Evolutionary conservation across 2,888 invertebrate species (phyloP).

Genomic region (Megastigmus dorsalis): DNA sequence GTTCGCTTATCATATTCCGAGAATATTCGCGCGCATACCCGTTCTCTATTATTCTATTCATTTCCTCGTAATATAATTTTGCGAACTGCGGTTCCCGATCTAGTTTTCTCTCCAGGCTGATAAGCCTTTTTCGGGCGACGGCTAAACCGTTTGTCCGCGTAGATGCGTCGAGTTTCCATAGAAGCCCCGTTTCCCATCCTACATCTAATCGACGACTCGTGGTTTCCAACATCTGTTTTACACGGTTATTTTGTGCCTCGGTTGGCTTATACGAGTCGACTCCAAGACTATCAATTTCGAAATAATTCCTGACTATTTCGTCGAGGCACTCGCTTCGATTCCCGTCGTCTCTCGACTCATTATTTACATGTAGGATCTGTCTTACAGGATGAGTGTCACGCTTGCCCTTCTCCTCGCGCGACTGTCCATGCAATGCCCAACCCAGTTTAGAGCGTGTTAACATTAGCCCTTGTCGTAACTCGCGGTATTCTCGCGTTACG

Average conservation of each 20-base stretch:
- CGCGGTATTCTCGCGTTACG: neutral
- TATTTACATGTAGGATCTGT: neutral
- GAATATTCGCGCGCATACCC: no score
- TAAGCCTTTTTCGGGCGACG: no score
- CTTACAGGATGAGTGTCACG: neutral
- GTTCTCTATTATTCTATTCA: no score
- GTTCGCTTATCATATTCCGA: no score
- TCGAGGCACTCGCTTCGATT: neutral
- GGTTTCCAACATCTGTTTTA: neutral
- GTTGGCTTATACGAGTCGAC: neutral
- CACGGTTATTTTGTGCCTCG: neutral
- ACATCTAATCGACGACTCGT: neutral
- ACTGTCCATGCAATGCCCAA: neutral
- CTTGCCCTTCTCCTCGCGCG: neutral
- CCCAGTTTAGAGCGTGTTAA: neutral
- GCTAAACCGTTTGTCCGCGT: no score
- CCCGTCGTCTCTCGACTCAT: neutral
- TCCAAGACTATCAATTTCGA: slow-evolving; percentile 1
- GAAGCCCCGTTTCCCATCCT: slow-evolving; percentile 10
- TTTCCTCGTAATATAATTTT: no score
- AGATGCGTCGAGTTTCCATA: no score
- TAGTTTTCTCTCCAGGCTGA: no score
- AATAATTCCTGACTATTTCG: neutral
- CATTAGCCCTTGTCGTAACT: neutral
- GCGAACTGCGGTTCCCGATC: no score